Evolutionary conservation across 2,797 vertebrate genomes (phyloP).

Genomic region (Threskiornis aethiopicus): DNA sequence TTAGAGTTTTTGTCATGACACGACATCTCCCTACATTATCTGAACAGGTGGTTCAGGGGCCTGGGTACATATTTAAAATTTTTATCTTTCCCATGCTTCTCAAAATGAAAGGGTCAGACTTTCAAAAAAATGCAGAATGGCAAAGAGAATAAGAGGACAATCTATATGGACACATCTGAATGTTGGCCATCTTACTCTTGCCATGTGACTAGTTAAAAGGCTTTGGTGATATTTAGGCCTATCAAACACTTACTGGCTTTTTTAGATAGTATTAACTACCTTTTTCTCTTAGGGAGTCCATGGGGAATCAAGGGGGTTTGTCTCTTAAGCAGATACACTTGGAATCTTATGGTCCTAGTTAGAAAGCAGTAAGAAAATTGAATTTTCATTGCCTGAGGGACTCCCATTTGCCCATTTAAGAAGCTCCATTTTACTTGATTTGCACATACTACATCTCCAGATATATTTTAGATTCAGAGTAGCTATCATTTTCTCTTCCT

Average conservation of each 20-base stretch:
- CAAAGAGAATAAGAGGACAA: background rate
- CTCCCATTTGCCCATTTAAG: background rate
- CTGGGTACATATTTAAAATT: background rate
- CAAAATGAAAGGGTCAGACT: background rate
- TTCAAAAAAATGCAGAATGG: background rate
- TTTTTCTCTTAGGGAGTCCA: background rate
- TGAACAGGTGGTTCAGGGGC: background rate
- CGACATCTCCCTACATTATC: background rate
- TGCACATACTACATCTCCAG: background rate
- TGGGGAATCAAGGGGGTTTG: background rate
- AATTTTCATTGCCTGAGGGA: background rate
- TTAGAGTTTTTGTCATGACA: background rate
- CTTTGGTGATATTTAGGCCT: background rate
- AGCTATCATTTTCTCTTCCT: background rate
- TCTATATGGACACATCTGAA: background rate
- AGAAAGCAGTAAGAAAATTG: constrained; percentile 2
- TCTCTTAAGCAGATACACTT: background rate
- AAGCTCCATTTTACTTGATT: background rate
- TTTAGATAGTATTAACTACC: background rate
- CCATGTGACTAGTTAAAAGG: background rate
- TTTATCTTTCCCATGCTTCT: background rate
- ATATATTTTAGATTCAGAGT: background rate
- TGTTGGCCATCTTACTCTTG: background rate
- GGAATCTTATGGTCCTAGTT: background rate
- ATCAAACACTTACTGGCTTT: background rate